Conservation (phyloP, 1,140 invertebrate genomes). For the Leptinotarsa lineolata region DNA sequence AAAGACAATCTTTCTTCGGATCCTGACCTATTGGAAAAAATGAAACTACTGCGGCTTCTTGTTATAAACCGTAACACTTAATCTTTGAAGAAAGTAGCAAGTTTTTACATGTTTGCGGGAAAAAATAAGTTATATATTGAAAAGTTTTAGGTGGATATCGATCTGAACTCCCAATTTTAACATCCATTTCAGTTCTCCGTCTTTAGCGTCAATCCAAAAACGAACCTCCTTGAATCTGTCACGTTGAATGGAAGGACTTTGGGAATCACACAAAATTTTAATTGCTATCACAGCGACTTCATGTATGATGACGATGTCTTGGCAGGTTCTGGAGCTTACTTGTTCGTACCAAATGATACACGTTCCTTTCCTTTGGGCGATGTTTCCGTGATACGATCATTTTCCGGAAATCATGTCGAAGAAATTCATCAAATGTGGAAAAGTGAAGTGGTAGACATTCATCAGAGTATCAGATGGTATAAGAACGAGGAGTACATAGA, state of each 20-base stretch:
- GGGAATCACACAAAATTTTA: slow-evolving; percentile 66
- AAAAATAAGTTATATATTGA: too few relatives aligned
- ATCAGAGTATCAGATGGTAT: slow-evolving; percentile 67
- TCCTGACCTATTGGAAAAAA: too few relatives aligned
- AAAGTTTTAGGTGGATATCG: too few relatives aligned
- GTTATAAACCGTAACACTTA: too few relatives aligned
- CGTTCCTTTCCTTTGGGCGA: slow-evolving; percentile 26
- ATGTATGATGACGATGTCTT: neutral
- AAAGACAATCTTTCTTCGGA: too few relatives aligned
- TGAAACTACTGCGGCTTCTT: too few relatives aligned
- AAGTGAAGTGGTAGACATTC: slow-evolving; percentile 60
- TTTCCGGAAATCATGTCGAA: slow-evolving; percentile 58
- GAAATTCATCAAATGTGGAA: slow-evolving; percentile 69
- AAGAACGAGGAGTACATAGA: slow-evolving; percentile 59
- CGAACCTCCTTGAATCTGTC: slow-evolving; percentile 62
- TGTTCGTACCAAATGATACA: slow-evolving; percentile 70
- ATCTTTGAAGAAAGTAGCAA: too few relatives aligned
- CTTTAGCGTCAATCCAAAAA: slow-evolving; percentile 59
- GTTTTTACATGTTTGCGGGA: too few relatives aligned
- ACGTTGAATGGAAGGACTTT: slow-evolving; percentile 59
- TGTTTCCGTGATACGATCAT: slow-evolving; percentile 5
- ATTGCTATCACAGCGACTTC: slow-evolving; percentile 65
- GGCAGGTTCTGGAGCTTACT: slow-evolving; percentile 77
- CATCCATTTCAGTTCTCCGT: slow-evolving; percentile 41
- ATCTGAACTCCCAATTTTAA: neutral